phyloP scores from a whole-genome alignment of 2,797 vertebrate species.

The Coranthus polyacanthus region DNA sequence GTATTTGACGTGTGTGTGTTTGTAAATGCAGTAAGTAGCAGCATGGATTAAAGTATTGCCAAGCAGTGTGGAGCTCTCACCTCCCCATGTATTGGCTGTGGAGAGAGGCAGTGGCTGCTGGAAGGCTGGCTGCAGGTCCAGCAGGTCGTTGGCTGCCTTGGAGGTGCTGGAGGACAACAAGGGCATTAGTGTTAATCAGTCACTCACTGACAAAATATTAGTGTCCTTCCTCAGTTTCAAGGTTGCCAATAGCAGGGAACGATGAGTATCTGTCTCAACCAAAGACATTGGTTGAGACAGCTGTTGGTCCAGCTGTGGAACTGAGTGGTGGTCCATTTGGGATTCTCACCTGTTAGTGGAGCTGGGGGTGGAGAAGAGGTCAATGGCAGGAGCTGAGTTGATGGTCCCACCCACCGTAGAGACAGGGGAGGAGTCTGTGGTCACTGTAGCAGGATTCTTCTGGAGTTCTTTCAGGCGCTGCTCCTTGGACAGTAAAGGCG shows the following conservation, averaged over 20 bases:
- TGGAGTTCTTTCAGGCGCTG: slow-evolving; percentile 95
- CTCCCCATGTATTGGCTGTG: slow-evolving; percentile 92
- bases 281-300: background rate
- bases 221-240: background rate
- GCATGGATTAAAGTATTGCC: background rate
- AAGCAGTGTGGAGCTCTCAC: slow-evolving; percentile 81
- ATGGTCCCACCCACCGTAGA: slow-evolving; percentile 87
- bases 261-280: too few species aligned
- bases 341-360: slow-evolving; percentile 90
- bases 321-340: background rate
- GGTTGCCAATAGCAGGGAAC: background rate
- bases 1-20: background rate
- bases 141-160: slow-evolving; percentile 93
- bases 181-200: slow-evolving; percentile 34
- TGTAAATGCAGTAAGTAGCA: background rate
- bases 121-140: slow-evolving; percentile 96
- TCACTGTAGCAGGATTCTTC: slow-evolving; percentile 90
- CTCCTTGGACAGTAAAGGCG: slow-evolving; percentile 79
- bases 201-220: slow-evolving; percentile 20
- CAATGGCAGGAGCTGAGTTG: slow-evolving; percentile 90
- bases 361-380: slow-evolving; percentile 94
- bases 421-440: slow-evolving; percentile 92
- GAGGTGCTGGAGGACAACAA: slow-evolving; percentile 84
- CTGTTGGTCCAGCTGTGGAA: background rate
- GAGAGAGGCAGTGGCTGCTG: slow-evolving; percentile 89